Percentiles rank a stretch among this genome's conserved stretches.
These are phyloP conservation scores for Sminthurinus signatus DNA, from an alignment of 1,140 invertebrate species.

Conservation along the genomic window DNA sequence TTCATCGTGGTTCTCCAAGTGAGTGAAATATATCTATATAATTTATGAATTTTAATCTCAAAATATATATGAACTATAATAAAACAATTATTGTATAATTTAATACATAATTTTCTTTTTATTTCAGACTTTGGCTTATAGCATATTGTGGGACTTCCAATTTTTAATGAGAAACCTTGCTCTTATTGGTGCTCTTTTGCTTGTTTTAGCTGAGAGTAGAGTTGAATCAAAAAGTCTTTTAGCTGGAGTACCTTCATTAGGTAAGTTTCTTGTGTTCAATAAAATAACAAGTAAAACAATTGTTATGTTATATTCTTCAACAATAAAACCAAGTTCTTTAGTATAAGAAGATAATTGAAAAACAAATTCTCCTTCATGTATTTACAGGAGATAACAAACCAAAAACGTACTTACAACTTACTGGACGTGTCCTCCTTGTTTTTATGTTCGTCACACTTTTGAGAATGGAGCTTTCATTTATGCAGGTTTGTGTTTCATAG, in stretches of 20 bases:
- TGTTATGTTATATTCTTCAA: not conserved
- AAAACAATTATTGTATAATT: not conserved
- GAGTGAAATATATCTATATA: slow-evolving; percentile 29
- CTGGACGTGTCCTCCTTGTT: slow-evolving; percentile 88
- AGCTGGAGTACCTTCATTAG: slow-evolving; percentile 93
- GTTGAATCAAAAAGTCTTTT: slow-evolving; percentile 88
- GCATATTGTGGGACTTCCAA: slow-evolving; percentile 96
- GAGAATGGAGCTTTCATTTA: slow-evolving; percentile 82
- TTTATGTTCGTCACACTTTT: slow-evolving; percentile 99
- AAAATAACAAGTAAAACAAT: not conserved
- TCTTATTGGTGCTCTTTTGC: slow-evolving; percentile 85
- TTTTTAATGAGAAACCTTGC: slow-evolving; percentile 94
- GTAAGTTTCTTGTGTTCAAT: slow-evolving; percentile 46
- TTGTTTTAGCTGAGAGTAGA: slow-evolving; percentile 89
- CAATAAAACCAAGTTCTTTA: too few relatives aligned
- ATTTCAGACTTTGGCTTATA: slow-evolving; percentile 90
- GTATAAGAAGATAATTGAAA: not conserved
- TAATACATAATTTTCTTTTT: slow-evolving; percentile 47
- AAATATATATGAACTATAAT: not conserved
- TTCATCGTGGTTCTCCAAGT: slow-evolving; percentile 94
- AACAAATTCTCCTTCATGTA: not conserved
- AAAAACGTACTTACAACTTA: slow-evolving; percentile 93
- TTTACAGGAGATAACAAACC: slow-evolving; percentile 81
- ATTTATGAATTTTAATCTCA: not conserved
- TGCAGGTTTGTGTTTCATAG: slow-evolving; percentile 75